Base-by-base conservation (phyloP, 2,113 vertebrate genomes). In the Callionymus lyra region DNA sequence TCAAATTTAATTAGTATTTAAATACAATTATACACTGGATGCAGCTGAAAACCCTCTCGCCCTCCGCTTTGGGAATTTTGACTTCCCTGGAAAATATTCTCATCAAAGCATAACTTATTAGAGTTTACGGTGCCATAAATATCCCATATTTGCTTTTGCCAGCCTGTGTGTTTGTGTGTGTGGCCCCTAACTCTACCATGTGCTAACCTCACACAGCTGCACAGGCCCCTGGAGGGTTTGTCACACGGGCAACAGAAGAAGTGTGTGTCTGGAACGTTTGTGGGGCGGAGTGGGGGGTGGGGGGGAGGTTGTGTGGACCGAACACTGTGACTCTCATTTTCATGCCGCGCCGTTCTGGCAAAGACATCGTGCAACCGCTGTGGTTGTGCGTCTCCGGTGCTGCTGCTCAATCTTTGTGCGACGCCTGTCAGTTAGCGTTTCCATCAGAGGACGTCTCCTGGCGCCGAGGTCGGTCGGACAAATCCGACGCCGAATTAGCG, bases 131-230 rank as follows among this genome's bases (percentile, higher is more conserved):
- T 13, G 53, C 34, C 21, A 57, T 56, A 66, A 70, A 68, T 60
- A 68, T 52, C 50, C 21, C 53, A 59, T 33, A 10, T 38, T 17
- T 55, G 46, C 35, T 12, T 43, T 44, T 58, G 44, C 51, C 53
- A 56, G 38, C 50, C 13, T 49, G 35, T 38, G 47, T 66, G 50
- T 75, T 37, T 68, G 70, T 73, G 59, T 78, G 77, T 79, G 77
- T 79, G 77, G 77, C 71, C 77, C 70, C 75, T 77, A 79, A 80
- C 67, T 82, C 69, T 65, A 82, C 75, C 80, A 74, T 82, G 76
- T 74, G 74, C 77, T 80, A 82, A 82, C 80, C 71, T 61, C 59
- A 63, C 76, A 77, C 80, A 82, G 80, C 80, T 82, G 80, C 77
- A 80, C 54, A 69, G 74, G 47, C 71, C 80, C 80, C 80, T 79